Conservation (phyloP, 1,140 invertebrate species). For the Agrypnia vestita region DNA sequence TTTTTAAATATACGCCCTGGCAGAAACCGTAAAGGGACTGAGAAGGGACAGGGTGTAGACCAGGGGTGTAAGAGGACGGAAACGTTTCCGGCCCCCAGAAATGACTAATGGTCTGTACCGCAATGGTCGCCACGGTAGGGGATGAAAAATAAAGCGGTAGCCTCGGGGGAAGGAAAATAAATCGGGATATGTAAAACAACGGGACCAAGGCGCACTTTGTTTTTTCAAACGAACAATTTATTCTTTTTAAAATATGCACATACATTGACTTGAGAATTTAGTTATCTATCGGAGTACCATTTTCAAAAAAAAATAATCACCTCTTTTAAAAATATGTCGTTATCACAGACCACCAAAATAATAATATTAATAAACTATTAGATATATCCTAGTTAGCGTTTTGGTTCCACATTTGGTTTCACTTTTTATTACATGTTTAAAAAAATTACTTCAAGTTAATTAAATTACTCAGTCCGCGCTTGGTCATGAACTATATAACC, state of each 20-base stretch:
- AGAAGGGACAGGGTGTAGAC: not conserved
- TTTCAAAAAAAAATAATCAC: too few relatives aligned
- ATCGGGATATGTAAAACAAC: slow-evolving; percentile 12
- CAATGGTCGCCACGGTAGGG: not conserved
- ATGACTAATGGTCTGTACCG: slow-evolving; percentile 25
- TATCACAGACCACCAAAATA: too few relatives aligned
- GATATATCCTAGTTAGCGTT: too few relatives aligned
- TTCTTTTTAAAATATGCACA: not conserved
- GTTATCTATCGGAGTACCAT: not conserved
- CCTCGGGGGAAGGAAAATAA: slow-evolving; percentile 1
- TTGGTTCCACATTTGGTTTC: too few relatives aligned
- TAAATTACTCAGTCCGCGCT: too few relatives aligned
- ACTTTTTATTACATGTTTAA: too few relatives aligned
- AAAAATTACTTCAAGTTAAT: too few relatives aligned
- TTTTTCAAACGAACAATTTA: not conserved
- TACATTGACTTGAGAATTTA: not conserved
- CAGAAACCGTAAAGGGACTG: not conserved
- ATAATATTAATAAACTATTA: too few relatives aligned
- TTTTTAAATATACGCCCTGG: too few relatives aligned
- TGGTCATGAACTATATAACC: too few relatives aligned
- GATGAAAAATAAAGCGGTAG: slow-evolving; percentile 1
- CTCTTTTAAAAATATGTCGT: too few relatives aligned
- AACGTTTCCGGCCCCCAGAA: slow-evolving; percentile 15
- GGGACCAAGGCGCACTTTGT: not conserved
- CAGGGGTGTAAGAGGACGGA: not conserved